Evolutionary conservation across 37 sponge, comb jelly and placozoan species (phyloP).

Genomic region (Haliclona indistincta): DNA sequence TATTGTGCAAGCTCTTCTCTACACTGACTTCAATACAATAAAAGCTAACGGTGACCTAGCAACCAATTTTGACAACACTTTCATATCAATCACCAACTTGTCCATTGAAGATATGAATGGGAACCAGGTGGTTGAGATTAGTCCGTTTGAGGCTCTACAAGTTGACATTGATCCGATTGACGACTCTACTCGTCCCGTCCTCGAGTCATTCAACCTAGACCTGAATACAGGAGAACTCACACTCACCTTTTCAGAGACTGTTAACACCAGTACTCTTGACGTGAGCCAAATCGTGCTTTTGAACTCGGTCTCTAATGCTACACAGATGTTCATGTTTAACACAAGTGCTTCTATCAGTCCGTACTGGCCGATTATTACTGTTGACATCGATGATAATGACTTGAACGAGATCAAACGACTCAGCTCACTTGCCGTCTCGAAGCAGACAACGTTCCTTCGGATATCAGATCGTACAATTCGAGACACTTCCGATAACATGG

Average conservation of each 20-base stretch:
- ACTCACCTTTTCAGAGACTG: conserved; percentile 84
- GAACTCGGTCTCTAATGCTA: conserved; percentile 7
- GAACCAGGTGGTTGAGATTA: conserved; percentile 59
- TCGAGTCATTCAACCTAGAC: conserved; percentile 70
- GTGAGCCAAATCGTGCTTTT: conserved; percentile 63
- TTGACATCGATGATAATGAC: conserved; percentile 65
- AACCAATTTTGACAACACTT: conserved; percentile 61
- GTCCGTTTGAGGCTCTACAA: conserved; percentile 28
- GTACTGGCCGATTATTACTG: conserved; percentile 68
- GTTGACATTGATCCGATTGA: conserved; percentile 29
- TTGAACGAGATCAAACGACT: conserved; percentile 74
- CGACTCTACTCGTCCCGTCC: conserved; percentile 58
- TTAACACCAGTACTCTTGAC: conserved; percentile 71
- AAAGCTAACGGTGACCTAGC: conserved; percentile 68
- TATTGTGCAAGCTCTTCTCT: conserved; percentile 47
- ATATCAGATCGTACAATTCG: conserved; percentile 41
- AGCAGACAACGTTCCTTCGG: conserved; percentile 61
- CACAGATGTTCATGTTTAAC: conserved; percentile 46
- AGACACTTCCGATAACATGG: conserved; percentile 70
- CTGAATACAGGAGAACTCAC: conserved; percentile 65
- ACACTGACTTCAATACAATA: conserved; percentile 75
- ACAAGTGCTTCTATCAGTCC: conserved; percentile 43
- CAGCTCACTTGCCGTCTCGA: conserved; percentile 43
- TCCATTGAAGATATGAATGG: conserved; percentile 82
- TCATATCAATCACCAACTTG: conserved; percentile 40